These are phyloP conservation scores for Rhombomys opimus DNA, from an alignment of 2,113 vertebrate species.

Conservation along the genomic window DNA sequence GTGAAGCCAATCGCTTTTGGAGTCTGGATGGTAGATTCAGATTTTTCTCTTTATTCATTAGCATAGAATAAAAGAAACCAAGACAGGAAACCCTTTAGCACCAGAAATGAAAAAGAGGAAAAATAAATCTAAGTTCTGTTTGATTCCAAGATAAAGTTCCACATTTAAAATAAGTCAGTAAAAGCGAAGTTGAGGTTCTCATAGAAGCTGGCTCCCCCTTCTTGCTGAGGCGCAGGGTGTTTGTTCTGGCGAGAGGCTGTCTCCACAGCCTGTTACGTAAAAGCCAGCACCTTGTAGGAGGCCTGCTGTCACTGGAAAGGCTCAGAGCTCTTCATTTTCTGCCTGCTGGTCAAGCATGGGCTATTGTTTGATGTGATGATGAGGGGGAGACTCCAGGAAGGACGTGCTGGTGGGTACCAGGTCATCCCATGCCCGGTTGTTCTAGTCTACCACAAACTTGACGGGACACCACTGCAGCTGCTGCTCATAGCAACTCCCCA, in stretches of 20 bases:
- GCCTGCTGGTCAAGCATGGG: not conserved
- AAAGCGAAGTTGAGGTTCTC: slow-evolving; percentile 75
- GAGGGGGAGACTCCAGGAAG: not conserved
- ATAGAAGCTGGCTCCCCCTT: slow-evolving; percentile 77
- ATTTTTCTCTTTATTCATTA: slow-evolving; percentile 58
- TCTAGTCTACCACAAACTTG: not conserved
- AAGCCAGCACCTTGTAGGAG: not conserved
- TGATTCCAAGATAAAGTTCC: slow-evolving; percentile 70
- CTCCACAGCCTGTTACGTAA: slow-evolving; percentile 67
- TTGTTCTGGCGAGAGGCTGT: slow-evolving; percentile 4
- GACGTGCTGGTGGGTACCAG: too few relatives aligned
- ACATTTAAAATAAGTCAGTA: slow-evolving; percentile 77
- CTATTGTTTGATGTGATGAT: not conserved
- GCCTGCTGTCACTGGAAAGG: slow-evolving; percentile 4
- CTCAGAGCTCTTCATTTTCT: not conserved
- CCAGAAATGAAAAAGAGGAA: slow-evolving; percentile 15
- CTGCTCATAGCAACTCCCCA: slow-evolving; percentile 2
- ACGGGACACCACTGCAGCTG: not conserved
- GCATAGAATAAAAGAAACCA: slow-evolving; percentile 45
- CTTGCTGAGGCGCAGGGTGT: not conserved
- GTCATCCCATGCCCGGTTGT: not conserved
- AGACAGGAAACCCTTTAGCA: slow-evolving; percentile 10
- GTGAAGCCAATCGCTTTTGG: not conserved
- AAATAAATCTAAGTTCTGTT: slow-evolving; percentile 41
- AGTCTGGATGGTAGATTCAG: slow-evolving; percentile 29